Conservation (phyloP, 1,140 invertebrate species). For the Globodera ellingtonae region DNA sequence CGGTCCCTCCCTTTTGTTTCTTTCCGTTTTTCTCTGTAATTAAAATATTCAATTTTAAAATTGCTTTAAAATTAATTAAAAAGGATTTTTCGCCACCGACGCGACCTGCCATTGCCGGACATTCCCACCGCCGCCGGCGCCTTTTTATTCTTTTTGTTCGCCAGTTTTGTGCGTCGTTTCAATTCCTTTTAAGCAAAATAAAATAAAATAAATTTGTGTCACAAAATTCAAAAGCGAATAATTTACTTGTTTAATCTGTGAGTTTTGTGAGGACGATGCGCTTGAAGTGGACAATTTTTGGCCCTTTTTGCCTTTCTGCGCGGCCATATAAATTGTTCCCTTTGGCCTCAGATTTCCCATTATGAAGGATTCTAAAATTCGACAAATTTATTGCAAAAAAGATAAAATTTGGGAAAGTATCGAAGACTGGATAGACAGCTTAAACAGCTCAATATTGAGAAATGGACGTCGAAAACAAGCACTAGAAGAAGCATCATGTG, state of each 20-base stretch:
- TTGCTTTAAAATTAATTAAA: no score
- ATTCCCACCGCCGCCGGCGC: no score
- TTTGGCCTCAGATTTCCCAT: background rate
- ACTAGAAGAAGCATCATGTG: background rate
- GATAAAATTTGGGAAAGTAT: background rate
- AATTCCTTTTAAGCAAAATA: background rate
- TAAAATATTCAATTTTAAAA: no score
- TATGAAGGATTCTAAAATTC: background rate
- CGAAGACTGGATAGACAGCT: background rate
- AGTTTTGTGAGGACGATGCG: background rate
- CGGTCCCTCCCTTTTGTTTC: no score
- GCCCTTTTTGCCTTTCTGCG: background rate
- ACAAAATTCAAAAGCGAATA: background rate
- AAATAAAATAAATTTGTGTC: no score
- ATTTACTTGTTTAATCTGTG: no score
- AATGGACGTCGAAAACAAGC: background rate
- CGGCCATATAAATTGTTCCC: conserved; percentile 6
- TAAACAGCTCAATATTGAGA: no score
- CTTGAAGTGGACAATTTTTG: background rate
- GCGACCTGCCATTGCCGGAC: no score
- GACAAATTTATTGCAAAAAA: background rate
- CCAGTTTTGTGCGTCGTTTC: background rate
- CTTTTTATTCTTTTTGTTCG: no score
- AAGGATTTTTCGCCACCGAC: no score
- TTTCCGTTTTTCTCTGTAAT: no score